Evolutionary conservation across 2,113 vertebrate genomes (phyloP), one percentile per base, ranked within the genome.

Genomic region (Plectropomus leopardus): DNA sequence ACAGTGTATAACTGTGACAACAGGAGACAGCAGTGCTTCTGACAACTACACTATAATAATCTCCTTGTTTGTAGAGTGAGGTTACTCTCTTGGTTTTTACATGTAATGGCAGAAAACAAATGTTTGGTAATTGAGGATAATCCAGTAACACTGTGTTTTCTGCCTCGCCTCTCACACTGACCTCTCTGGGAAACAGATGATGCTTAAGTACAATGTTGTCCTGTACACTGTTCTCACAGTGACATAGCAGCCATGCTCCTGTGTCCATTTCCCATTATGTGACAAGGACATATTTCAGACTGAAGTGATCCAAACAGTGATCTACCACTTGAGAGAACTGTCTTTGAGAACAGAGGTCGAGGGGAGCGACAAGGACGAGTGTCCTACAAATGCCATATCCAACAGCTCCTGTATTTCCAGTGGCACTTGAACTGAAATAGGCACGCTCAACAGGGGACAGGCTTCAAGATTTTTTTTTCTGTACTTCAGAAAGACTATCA

Each of bases 321-420:
- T 83, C 80, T 53, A n/a, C 71, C 92, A 90, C 92, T 94, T 77
- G 77, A 95, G 91, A 88, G 94, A 91, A 92, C 86, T 68, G 81
- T 94, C 93, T 93, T 93, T 87, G 89, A 92, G 92, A 88, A 90
- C 88, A 89, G 88, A 88, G 92, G 89, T 93, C 73, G 90, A 94
- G 92, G 84, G 87, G 90, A 86, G 80, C 71, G 80, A 90, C 92
- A 94, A 94, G 91, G 91, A 93, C 92, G 67, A 94, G 92, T 89
- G 92, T 93, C 89, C 90, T 91, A 92, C 89, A 92, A 79, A 92
- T 87, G 86, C 71, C 70, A 87, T 74, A 90, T 93, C 89, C 86
- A 89, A 60, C 85, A 72, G 89, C 87, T 93, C 79, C 84, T 63
- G 79, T 90, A 86, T 85, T 91, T 92, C 86, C 84, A 94, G 88